Base-by-base conservation (phyloP, 2,888 invertebrate genomes). In the Mimumesa dahlbomi region DNA sequence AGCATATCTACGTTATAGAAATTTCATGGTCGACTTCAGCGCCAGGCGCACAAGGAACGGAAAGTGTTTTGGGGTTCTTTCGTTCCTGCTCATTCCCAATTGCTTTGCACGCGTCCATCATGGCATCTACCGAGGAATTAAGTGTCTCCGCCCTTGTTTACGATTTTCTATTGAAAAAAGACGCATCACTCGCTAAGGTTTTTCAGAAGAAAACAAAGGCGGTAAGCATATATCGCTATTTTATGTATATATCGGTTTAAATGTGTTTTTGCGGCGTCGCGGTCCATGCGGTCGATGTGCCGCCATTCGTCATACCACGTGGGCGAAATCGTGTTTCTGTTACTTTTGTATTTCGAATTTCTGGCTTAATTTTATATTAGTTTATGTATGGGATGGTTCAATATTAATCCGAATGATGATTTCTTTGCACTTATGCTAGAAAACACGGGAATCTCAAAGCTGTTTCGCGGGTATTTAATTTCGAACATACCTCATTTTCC, bases 171-270 rank as follows among this genome's bases (percentile, higher is more conserved):
- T 87, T 90, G 64, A 92, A 91, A 75, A 91, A 92, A 75, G 93
- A 95, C 84, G 93, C 93, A 86, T 90, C 92, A 4, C 84, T 95
- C 25, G 95, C 95, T 0, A 91, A 92, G 82, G 91, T 93, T 50
- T 95, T 94, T 85, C 92, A 93, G 83, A 92, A 93, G 82, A 94
- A 94, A 90, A 92, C 93, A 0, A 95, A 95, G 87, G 93, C 94
- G 90, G 95, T 95, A 91, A 93, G 95, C 92, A 29, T 54, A 42
- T 19, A 31, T 14, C 2, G 0, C 53, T 4, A 53, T 66, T 38
- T 42, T 46, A 1, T 21, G 16, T 64, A 72, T 31, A 42, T 54
- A 54, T 43, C 21, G n/a, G 9, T 4, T 3, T 6, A n/a, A 2
- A 66, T 63, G 29, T 34, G 40, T 40, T 54, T 25, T 36, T 7